These are phyloP conservation scores for Castor canadensis DNA, from an alignment of 2,113 vertebrate genomes.

Conservation along the genomic window DNA sequence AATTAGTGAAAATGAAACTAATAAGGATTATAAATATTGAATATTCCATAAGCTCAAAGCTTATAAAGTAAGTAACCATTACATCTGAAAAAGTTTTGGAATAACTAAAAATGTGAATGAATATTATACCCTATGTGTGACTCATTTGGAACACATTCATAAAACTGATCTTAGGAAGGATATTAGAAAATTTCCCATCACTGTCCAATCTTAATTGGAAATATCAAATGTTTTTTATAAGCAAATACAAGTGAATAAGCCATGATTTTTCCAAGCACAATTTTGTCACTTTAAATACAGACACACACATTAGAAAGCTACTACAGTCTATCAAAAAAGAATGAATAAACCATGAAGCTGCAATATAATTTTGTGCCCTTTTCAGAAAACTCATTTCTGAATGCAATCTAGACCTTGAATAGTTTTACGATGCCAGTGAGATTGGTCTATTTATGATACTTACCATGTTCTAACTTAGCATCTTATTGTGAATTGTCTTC, in stretches of 20 bases:
- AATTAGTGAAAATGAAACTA: constrained; percentile 18
- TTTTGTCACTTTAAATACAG: constrained; percentile 57
- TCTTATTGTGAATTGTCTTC: constrained; percentile 41
- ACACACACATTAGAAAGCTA: constrained; percentile 41
- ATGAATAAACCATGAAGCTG: constrained; percentile 63
- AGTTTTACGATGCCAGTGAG: constrained; percentile 30
- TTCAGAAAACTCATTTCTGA: constrained; percentile 67
- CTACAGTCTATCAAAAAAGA: constrained; percentile 50
- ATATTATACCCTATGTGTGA: not conserved
- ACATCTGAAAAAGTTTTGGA: not conserved
- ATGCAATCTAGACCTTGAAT: constrained; percentile 24
- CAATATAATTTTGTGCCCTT: constrained; percentile 63
- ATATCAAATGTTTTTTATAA: constrained; percentile 48
- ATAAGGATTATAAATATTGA: not conserved
- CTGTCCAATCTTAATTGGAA: constrained; percentile 46
- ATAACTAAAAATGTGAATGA: not conserved
- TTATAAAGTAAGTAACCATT: not conserved
- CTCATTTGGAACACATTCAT: not conserved
- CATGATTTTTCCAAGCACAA: constrained; percentile 42
- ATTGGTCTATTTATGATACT: constrained; percentile 43
- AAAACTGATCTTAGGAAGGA: not conserved
- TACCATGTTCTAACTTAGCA: constrained; percentile 4
- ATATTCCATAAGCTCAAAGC: not conserved
- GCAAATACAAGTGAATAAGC: constrained; percentile 28
- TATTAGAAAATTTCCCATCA: constrained; percentile 34